phyloP scores from a whole-genome alignment of 2,797 vertebrate species.

The Hirundo rustica region DNA sequence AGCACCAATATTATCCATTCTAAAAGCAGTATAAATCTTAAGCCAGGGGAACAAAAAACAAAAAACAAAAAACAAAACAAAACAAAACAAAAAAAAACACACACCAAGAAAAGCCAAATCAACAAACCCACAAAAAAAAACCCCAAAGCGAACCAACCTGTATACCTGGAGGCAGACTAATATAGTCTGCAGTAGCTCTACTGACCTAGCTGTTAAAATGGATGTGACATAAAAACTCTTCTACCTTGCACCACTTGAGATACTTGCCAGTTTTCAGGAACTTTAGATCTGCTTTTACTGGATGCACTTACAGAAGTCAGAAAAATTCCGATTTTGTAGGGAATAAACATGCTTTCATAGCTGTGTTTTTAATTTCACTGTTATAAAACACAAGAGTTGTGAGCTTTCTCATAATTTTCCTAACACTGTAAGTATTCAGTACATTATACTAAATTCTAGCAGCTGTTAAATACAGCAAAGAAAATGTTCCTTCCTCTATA shows the following conservation, averaged over 20 bases:
- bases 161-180: not conserved
- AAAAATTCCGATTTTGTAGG: not conserved
- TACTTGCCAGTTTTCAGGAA: not conserved
- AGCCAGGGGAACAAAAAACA: fast-evolving
- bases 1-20: not conserved
- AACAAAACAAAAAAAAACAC: not conserved
- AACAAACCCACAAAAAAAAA: not conserved
- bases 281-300: not conserved
- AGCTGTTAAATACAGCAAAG: not conserved
- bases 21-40: not conserved
- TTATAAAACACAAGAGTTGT: not conserved
- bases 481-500: not conserved
- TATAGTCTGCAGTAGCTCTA: not conserved
- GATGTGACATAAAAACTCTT: not conserved
- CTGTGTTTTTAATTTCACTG: not conserved
- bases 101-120: not conserved
- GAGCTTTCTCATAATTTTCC: not conserved
- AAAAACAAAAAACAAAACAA: no score
- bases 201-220: not conserved
- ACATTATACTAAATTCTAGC: not conserved
- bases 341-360: not conserved
- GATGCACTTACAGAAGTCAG: not conserved
- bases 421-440: not conserved
- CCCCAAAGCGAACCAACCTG: not conserved
- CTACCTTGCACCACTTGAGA: not conserved